Evolutionary conservation across 2,797 vertebrate species (phyloP).

Genomic region (Myotis daubentonii): DNA sequence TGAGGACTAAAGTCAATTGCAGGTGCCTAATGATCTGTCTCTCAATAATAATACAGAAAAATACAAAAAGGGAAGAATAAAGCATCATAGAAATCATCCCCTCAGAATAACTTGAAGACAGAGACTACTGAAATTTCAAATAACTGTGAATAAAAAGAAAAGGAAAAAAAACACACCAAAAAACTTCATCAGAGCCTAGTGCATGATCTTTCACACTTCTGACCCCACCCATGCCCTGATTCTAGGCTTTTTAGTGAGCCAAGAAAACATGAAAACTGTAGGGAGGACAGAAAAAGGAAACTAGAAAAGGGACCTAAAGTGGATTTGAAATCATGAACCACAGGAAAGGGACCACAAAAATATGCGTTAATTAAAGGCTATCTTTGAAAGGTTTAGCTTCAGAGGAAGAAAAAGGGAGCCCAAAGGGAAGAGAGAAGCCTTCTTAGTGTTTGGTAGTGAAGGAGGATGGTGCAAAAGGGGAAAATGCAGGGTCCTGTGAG

Average conservation of each 20-base stretch:
- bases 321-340: not conserved
- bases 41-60: not conserved
- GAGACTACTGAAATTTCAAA: not conserved
- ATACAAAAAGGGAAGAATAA: not conserved
- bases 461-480: not conserved
- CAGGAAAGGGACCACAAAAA: not conserved
- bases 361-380: not conserved
- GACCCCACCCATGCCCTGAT: accelerated
- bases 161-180: too few relatives aligned
- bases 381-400: not conserved
- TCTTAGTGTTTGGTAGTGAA: not conserved
- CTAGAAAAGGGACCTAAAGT: not conserved
- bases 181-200: not conserved
- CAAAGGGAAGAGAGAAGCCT: not conserved
- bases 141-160: not conserved
- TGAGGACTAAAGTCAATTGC: not conserved
- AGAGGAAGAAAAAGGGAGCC: not conserved
- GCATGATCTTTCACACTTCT: not conserved
- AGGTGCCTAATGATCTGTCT: not conserved
- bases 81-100: not conserved
- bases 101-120: not conserved
- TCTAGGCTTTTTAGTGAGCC: not conserved
- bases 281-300: not conserved
- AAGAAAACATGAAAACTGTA: not conserved
- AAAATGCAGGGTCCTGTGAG: not conserved